Conservation (phyloP, 2,113 vertebrate genomes). For the Malurus alboscapulatus region DNA sequence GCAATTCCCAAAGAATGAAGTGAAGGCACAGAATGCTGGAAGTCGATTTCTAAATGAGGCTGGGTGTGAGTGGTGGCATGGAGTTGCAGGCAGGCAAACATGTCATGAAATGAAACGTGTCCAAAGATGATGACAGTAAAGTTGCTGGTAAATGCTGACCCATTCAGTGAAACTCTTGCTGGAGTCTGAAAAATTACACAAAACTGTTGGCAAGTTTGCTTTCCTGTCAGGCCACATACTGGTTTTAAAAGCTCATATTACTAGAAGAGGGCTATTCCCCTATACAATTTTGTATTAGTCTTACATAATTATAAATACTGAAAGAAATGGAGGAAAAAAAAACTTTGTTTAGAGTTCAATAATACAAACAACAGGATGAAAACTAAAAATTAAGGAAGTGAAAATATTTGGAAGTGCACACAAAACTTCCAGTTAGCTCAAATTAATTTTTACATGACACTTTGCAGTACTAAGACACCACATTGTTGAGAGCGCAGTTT, state of each 20-base stretch:
- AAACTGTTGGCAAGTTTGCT: neutral
- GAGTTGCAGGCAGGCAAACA: constrained; percentile 54
- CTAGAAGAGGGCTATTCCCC: neutral
- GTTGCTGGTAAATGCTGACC: constrained; percentile 61
- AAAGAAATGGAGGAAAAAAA: neutral
- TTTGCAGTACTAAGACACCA: neutral
- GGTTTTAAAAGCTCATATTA: neutral
- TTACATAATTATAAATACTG: neutral
- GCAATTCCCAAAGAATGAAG: constrained; percentile 71
- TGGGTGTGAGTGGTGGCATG: neutral
- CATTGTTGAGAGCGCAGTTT: neutral
- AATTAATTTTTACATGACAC: neutral
- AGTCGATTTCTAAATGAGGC: constrained; percentile 55
- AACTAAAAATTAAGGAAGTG: neutral
- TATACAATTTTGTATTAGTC: neutral
- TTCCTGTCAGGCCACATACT: neutral
- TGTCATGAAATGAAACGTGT: constrained; percentile 14
- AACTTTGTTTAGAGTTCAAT: neutral
- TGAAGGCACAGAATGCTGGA: constrained; percentile 67
- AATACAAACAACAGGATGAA: neutral
- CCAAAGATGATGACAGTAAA: constrained; percentile 45
- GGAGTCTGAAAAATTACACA: constrained; percentile 64
- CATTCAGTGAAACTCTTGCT: constrained; percentile 66
- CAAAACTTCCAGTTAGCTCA: constrained; percentile 40
- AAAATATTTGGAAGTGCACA: constrained; percentile 11